phyloP scores from a whole-genome alignment of 2,113 vertebrate species.

The Lathamus discolor region DNA sequence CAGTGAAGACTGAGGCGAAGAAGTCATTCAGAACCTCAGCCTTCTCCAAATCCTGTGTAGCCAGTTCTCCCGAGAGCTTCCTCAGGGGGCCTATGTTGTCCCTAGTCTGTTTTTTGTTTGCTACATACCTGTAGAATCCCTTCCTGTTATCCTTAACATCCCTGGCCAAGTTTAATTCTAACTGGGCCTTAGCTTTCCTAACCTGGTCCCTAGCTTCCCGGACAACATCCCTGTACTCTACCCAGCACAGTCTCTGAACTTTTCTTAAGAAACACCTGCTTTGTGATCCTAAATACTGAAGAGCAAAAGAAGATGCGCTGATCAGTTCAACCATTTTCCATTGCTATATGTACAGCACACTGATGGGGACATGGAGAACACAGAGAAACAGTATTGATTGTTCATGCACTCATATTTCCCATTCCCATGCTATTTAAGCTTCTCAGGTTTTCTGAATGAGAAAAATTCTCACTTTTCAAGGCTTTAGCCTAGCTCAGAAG shows the following conservation, averaged over 20 bases:
- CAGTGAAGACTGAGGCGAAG: too few species aligned
- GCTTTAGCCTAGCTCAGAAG: background rate
- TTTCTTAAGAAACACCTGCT: background rate
- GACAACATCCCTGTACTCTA: too few species aligned
- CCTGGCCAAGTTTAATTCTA: too few species aligned
- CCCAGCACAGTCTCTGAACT: background rate
- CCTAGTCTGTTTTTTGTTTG: too few species aligned
- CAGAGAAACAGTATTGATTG: background rate
- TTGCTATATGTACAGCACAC: background rate
- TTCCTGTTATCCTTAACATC: too few species aligned
- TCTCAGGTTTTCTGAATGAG: background rate
- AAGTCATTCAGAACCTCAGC: too few species aligned
- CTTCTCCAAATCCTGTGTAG: too few species aligned
- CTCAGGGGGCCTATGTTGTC: too few species aligned
- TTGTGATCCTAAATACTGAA: background rate
- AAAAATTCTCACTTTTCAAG: background rate
- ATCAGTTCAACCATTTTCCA: background rate
- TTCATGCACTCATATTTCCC: background rate
- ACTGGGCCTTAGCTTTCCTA: too few species aligned
- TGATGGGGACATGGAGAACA: background rate
- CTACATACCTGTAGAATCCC: too few species aligned
- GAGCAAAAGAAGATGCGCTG: background rate
- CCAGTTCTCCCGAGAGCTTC: too few species aligned
- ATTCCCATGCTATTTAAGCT: background rate
- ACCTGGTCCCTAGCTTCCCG: too few species aligned